Evolutionary conservation across 2,797 vertebrate genomes (phyloP).

Genomic region (Ispidina picta): DNA sequence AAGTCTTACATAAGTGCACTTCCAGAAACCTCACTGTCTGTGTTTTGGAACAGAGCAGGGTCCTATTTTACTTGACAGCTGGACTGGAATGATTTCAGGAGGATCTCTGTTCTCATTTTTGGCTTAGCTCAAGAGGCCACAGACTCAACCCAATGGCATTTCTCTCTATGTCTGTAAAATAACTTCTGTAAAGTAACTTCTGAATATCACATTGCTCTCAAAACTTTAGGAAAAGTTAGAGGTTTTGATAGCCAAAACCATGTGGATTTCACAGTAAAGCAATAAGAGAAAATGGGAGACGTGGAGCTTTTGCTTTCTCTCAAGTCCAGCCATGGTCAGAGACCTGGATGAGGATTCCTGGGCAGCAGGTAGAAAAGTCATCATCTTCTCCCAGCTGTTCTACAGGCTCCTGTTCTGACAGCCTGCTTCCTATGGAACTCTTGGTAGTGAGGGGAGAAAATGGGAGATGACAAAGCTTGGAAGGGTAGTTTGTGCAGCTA

Average conservation of each 20-base stretch:
- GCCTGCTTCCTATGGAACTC: background rate
- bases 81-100: conserved; percentile 5
- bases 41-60: background rate
- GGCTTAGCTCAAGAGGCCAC: background rate
- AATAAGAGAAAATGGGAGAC: background rate
- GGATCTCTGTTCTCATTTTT: background rate
- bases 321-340: background rate
- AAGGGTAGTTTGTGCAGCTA: background rate
- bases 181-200: background rate
- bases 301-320: background rate
- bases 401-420: background rate
- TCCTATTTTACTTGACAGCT: background rate
- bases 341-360: background rate
- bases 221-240: background rate
- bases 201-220: background rate
- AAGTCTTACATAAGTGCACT: background rate
- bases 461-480: background rate
- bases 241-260: background rate
- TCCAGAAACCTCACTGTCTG: background rate
- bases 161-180: background rate
- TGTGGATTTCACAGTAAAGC: background rate
- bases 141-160: background rate
- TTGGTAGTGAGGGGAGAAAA: background rate
- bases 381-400: background rate
- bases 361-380: background rate